Evolutionary conservation across 2,797 vertebrate species (phyloP).

Genomic region (Platyrinchus mystaceus): DNA sequence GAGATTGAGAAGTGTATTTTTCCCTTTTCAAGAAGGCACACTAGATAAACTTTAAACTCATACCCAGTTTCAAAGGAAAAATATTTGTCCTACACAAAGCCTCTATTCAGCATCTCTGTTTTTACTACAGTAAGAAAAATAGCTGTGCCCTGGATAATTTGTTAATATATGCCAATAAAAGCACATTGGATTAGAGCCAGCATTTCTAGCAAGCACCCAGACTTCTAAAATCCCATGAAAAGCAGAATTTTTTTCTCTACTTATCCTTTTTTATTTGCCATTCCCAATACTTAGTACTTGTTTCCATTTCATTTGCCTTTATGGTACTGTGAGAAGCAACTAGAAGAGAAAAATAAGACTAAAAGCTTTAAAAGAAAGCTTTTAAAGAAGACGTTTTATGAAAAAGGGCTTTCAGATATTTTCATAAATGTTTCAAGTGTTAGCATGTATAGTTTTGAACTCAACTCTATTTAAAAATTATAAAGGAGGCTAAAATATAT

Average conservation of each 20-base stretch:
- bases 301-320: background rate
- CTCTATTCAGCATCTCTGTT: conserved; percentile 52
- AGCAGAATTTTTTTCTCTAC: background rate
- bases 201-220: conserved; percentile 17
- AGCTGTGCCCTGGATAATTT: conserved; percentile 53
- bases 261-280: background rate
- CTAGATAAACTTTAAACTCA: conserved; percentile 27
- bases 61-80: conserved; percentile 30
- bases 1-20: background rate
- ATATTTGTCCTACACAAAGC: conserved; percentile 55
- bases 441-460: background rate
- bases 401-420: background rate
- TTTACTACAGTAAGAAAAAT: conserved; percentile 61
- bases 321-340: background rate
- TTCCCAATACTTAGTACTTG: background rate
- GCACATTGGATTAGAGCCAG: conserved; percentile 46
- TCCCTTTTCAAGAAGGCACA: background rate
- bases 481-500: background rate
- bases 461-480: background rate
- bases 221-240: conserved; percentile 16
- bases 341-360: background rate
- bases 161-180: conserved; percentile 53
- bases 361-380: background rate
- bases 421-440: background rate
- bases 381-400: background rate